Base-by-base conservation (phyloP, 2,113 vertebrate genomes). In the Mungos mungo region DNA sequence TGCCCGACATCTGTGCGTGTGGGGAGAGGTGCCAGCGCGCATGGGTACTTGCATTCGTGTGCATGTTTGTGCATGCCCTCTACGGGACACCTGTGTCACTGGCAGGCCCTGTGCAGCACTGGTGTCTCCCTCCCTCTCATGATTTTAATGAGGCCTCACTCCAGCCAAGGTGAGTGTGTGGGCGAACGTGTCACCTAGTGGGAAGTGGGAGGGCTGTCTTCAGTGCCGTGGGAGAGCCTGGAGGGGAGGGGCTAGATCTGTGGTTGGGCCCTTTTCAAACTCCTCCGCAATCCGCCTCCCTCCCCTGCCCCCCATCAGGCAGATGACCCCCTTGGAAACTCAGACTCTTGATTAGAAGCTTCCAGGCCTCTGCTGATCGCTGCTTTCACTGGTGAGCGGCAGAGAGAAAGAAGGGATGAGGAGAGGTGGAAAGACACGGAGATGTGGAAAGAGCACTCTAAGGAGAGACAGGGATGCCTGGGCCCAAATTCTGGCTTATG, bases 41-140 rank as follows among this genome's bases (percentile, higher is more conserved):
- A 1, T 31, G 11, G 11, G n/a, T 19, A 25, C 45, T 35, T n/a
- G 35, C 16, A 19, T 21, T 16, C 2, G 0, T 25, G 10, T 23
- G 6, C 69, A 57, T 19, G 65, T 18, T 0, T 21, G 18, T 82
- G 93, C 12, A 0, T 9, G 47, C 15, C 23, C 27, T 65, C 47
- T 60, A 65, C 66, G 79, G 82, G 85, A 72, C 3, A 0, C 25
- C 52, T 1, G 25, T 18, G 27, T 60, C 52, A 65, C 7, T 13
- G 86, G 60, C 76, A 35, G 57, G 41, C 38, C n/a, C 57, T 19
- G 5, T 16, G 60, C 72, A 21, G 45, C 0, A 1, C 38, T 38
- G 25, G 41, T 13, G 3, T 63, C 27, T 12, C 38, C 23, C 52
- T 47, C 8, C 52, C 19, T 60, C 50, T n/a, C 31, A 3, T 18